A percentile compares a stretch with the other conserved stretches of the same genome.
These are phyloP conservation scores for Andrena minutula DNA, from an alignment of 2,888 invertebrate species.

Conservation along the genomic window DNA sequence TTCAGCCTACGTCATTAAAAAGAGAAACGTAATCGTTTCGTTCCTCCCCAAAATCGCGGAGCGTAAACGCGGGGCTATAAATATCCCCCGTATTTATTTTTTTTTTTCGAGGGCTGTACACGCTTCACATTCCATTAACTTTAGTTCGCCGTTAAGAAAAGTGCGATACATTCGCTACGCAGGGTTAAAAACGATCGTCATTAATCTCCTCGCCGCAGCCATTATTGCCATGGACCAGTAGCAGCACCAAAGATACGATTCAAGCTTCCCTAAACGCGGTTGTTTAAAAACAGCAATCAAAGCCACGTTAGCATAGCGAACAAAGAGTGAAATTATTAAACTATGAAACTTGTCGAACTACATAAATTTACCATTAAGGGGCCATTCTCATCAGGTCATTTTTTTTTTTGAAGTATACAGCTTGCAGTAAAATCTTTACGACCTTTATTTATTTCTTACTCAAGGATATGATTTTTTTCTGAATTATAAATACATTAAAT, in stretches of 20 bases:
- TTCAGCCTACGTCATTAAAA: conserved; percentile 1
- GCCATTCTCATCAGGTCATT: too few species aligned
- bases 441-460: too few species aligned
- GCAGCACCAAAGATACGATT: not conserved
- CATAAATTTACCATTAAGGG: too few species aligned
- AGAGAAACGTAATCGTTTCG: conserved; percentile 5
- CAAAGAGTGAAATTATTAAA: too few species aligned
- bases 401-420: too few species aligned
- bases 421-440: too few species aligned
- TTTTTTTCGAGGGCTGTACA: not conserved
- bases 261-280: not conserved
- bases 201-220: conserved; percentile 5
- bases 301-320: not conserved
- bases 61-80: conserved; percentile 7
- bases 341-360: too few species aligned
- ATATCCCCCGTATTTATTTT: conserved; percentile 39
- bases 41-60: conserved; percentile 6
- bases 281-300: not conserved
- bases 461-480: too few species aligned
- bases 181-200: conserved; percentile 15
- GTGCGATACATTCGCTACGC: not conserved
- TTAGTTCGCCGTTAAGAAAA: conserved; percentile 11
- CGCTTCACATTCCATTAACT: conserved; percentile 29
- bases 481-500: too few species aligned
- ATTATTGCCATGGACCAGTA: not conserved